Conservation (phyloP, 2,797 vertebrate species). For the Trachops cirrhosus region DNA sequence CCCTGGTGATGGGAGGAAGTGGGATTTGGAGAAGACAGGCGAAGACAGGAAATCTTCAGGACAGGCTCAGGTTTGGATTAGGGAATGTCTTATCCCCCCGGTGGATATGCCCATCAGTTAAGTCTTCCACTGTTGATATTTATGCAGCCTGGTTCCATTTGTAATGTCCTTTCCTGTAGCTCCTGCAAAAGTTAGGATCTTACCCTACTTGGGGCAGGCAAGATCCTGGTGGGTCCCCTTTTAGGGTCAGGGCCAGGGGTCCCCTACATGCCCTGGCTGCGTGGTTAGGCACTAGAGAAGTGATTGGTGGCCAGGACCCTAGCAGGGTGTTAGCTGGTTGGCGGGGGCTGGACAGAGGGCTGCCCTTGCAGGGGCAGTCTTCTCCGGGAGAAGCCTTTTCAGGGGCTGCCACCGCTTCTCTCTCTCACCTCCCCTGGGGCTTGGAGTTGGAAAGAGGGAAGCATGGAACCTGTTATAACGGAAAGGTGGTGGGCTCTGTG, state of each 20-base stretch:
- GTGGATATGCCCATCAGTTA: background rate
- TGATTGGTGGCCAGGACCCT: background rate
- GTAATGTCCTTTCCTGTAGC: background rate
- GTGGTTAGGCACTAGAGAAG: background rate
- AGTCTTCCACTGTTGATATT: background rate
- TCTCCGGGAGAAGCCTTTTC: background rate
- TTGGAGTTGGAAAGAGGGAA: background rate
- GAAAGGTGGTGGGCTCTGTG: background rate
- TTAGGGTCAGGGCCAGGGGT: background rate
- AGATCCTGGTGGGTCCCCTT: background rate
- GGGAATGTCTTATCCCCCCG: background rate
- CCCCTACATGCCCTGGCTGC: background rate
- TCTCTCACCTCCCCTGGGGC: background rate
- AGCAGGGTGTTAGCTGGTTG: background rate
- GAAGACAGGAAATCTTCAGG: background rate
- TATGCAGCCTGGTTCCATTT: background rate
- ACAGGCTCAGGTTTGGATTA: background rate
- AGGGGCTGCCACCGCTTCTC: background rate
- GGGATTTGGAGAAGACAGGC: background rate
- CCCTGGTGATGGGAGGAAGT: background rate
- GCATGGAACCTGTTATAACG: background rate
- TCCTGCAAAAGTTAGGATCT: background rate
- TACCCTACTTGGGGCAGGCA: background rate
- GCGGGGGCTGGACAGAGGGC: background rate
- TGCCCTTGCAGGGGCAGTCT: background rate